These are phyloP conservation scores for Thinocorus orbignyianus DNA, from an alignment of 2,113 vertebrate genomes.

Conservation along the genomic window DNA sequence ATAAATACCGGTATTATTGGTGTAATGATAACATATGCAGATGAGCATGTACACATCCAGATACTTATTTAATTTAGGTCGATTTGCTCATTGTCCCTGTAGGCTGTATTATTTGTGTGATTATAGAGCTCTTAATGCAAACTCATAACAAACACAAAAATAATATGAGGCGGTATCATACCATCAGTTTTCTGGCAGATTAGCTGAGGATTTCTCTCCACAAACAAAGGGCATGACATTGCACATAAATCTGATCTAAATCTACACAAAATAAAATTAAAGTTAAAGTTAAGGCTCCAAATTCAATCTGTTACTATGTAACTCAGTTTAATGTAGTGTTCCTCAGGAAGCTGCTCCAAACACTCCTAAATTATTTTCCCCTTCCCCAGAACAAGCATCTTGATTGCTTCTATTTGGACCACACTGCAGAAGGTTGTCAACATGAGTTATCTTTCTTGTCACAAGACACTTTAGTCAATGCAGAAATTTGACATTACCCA, in stretches of 20 bases:
- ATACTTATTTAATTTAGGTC: slow-evolving; percentile 58
- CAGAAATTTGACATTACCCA: slow-evolving; percentile 16
- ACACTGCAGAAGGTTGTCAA: slow-evolving; percentile 6
- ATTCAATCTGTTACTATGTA: slow-evolving; percentile 52
- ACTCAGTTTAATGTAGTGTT: slow-evolving; percentile 46
- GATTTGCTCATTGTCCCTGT: slow-evolving; percentile 49
- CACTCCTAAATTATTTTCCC: slow-evolving; percentile 40
- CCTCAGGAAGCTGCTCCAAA: slow-evolving; percentile 47
- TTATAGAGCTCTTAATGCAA: slow-evolving; percentile 33
- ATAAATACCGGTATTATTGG: slow-evolving; percentile 3
- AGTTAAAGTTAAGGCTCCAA: slow-evolving; percentile 43
- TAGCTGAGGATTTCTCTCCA: slow-evolving; percentile 28
- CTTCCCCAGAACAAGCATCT: slow-evolving; percentile 19
- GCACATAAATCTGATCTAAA: slow-evolving; percentile 49
- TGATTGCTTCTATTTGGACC: slow-evolving; percentile 16
- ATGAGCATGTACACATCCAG: slow-evolving; percentile 30
- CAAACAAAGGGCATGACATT: slow-evolving; percentile 23
- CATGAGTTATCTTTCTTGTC: slow-evolving; percentile 28
- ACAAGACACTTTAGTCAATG: background rate
- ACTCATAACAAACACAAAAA: slow-evolving; percentile 24
- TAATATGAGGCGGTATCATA: background rate
- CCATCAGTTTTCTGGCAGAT: background rate
- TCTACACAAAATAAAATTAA: slow-evolving; percentile 56
- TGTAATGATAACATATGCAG: slow-evolving; percentile 56
- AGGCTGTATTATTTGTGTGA: slow-evolving; percentile 55